Evolutionary conservation across 2,113 vertebrate genomes (phyloP).

Genomic region (Cinclus mexicanus): DNA sequence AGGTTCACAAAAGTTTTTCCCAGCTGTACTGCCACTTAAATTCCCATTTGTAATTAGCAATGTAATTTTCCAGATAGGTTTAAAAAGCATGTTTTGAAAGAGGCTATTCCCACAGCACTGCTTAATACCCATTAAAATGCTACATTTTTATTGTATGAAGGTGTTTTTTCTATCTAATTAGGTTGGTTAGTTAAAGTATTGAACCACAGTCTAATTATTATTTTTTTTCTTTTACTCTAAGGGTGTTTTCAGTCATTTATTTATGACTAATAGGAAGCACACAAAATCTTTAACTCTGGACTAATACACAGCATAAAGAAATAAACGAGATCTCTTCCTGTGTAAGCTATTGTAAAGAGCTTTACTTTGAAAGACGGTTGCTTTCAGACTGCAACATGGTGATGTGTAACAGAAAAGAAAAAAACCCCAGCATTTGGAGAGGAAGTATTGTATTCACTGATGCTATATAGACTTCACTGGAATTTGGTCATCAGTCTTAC

Average conservation of each 20-base stretch:
- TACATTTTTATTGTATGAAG: background rate
- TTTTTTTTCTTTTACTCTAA: background rate
- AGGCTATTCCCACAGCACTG: background rate
- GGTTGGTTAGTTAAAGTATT: background rate
- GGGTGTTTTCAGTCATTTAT: background rate
- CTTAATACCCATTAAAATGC: background rate
- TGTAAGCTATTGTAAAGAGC: background rate
- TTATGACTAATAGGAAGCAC: background rate
- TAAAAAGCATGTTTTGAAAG: slow-evolving; percentile 5
- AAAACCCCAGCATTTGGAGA: background rate
- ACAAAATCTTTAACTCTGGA: background rate
- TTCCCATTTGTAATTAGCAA: slow-evolving; percentile 28
- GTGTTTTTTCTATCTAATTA: slow-evolving; percentile 16
- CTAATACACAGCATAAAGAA: background rate
- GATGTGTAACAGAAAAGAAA: background rate
- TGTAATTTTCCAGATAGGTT: slow-evolving; percentile 12
- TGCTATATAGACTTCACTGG: background rate
- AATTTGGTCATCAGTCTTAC: background rate
- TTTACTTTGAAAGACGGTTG: background rate
- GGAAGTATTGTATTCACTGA: background rate
- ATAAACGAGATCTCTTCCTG: background rate
- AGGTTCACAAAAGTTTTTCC: slow-evolving; percentile 29
- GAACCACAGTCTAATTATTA: background rate
- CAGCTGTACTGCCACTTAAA: background rate
- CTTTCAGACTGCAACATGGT: background rate